Evolutionary conservation across 2,888 invertebrate genomes (phyloP).

Genomic region (Agrotis ipsilon): DNA sequence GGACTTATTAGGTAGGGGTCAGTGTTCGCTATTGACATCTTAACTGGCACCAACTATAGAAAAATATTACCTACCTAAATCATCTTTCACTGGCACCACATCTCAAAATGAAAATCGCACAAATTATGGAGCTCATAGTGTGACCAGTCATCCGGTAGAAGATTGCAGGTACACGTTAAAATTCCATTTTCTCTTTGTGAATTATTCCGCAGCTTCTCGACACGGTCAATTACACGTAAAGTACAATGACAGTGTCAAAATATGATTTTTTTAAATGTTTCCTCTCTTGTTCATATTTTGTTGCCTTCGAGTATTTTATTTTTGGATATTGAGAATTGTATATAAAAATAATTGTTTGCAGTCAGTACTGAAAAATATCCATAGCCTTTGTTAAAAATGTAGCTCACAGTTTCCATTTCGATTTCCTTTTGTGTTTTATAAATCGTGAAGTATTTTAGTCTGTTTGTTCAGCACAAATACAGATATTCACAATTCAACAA

Average conservation of each 20-base stretch:
- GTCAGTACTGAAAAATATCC: not conserved
- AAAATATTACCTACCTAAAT: not conserved
- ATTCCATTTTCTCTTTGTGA: conserved; percentile 64
- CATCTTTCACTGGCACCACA: conserved; percentile 25
- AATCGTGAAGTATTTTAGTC: not conserved
- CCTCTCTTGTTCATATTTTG: conserved; percentile 14
- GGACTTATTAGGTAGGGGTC: too few species aligned
- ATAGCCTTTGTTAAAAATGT: not conserved
- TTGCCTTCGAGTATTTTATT: not conserved
- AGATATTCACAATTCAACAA: not conserved
- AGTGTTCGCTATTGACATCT: too few species aligned
- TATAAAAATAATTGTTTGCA: not conserved
- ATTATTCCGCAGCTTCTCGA: conserved; percentile 51
- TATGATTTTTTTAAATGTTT: conserved; percentile 38
- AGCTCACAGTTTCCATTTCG: not conserved
- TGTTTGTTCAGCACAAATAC: not conserved
- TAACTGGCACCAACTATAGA: too few species aligned
- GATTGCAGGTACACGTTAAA: conserved; percentile 67
- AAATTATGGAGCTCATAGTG: conserved; percentile 76
- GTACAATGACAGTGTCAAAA: conserved; percentile 50
- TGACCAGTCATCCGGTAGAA: conserved; percentile 70
- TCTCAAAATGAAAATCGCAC: conserved; percentile 61
- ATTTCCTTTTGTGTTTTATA: not conserved
- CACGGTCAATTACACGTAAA: conserved; percentile 57
- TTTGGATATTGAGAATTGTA: not conserved